A percentile compares a stretch with the other conserved stretches of the same genome.
Evolutionary conservation across 2,113 vertebrate genomes (phyloP).

Genomic region (Sterna hirundo): DNA sequence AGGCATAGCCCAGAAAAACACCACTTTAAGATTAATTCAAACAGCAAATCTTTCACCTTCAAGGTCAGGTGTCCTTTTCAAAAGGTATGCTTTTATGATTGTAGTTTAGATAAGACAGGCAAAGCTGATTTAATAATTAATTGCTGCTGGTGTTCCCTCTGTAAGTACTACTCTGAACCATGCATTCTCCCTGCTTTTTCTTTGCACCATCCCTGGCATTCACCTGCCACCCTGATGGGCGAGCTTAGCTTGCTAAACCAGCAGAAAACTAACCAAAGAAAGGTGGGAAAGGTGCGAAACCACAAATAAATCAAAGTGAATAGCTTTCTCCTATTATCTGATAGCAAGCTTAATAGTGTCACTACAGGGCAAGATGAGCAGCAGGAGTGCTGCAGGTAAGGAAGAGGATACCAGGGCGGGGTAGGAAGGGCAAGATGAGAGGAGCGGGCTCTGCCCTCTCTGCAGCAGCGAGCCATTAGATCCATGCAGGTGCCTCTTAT

Average conservation of each 20-base stretch:
- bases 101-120: not conserved
- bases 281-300: not conserved
- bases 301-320: not conserved
- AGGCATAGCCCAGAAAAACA: not conserved
- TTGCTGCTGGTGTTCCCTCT: not conserved
- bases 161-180: not conserved
- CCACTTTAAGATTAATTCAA: not conserved
- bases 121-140: constrained; percentile 31
- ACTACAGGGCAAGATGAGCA: not conserved
- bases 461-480: not conserved
- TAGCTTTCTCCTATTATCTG: not conserved
- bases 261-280: not conserved
- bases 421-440: not conserved
- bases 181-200: not conserved
- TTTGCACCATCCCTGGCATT: not conserved
- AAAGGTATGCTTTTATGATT: not conserved
- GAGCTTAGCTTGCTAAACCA: not conserved
- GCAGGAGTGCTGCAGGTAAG: not conserved
- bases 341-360: not conserved
- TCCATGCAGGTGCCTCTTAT: too few species aligned
- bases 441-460: accelerated
- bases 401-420: not conserved
- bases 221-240: not conserved
- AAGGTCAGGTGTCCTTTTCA: not conserved
- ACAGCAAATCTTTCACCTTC: not conserved